phyloP scores from a whole-genome alignment of 2,888 invertebrate species.

The Hirudinaria manillensis region DNA sequence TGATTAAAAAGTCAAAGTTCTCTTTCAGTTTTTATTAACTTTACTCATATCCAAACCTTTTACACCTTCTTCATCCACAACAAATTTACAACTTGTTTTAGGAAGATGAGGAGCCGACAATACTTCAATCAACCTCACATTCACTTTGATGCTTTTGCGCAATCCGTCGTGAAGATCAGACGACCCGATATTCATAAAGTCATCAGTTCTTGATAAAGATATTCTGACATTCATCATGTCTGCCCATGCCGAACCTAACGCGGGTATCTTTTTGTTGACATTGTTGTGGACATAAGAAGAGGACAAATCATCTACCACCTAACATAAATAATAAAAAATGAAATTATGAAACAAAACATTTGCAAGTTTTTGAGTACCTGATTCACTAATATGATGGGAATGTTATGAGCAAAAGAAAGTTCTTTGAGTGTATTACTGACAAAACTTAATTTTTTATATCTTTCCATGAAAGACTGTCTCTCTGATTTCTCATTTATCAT shows the following conservation, averaged over 20 bases:
- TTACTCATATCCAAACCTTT: constrained; percentile 38
- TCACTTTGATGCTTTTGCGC: constrained; percentile 15
- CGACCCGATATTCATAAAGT: constrained; percentile 18
- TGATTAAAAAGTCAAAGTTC: too few species aligned
- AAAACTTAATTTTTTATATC: constrained; percentile 48
- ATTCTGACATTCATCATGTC: constrained; percentile 63
- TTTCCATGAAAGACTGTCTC: constrained; percentile 33
- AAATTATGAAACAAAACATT: neutral
- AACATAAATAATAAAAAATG: neutral
- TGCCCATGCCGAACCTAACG: constrained; percentile 66
- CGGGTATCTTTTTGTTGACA: constrained; percentile 55
- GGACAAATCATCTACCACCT: constrained; percentile 37
- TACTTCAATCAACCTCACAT: constrained; percentile 55
- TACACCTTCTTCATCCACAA: constrained; percentile 57
- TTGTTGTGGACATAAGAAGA: neutral
- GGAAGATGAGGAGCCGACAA: constrained; percentile 62
- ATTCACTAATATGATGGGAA: constrained; percentile 67
- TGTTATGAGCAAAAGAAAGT: constrained; percentile 58
- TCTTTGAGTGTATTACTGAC: constrained; percentile 61
- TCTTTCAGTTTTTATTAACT: neutral
- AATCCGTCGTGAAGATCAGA: neutral
- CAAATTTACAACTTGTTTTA: constrained; percentile 55
- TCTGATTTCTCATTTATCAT: constrained; percentile 56
- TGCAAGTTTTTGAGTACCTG: constrained; percentile 60
- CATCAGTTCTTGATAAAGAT: constrained; percentile 52